Evolutionary conservation across 2,888 invertebrate genomes (phyloP).

Genomic region (Nephrotoma flavescens): DNA sequence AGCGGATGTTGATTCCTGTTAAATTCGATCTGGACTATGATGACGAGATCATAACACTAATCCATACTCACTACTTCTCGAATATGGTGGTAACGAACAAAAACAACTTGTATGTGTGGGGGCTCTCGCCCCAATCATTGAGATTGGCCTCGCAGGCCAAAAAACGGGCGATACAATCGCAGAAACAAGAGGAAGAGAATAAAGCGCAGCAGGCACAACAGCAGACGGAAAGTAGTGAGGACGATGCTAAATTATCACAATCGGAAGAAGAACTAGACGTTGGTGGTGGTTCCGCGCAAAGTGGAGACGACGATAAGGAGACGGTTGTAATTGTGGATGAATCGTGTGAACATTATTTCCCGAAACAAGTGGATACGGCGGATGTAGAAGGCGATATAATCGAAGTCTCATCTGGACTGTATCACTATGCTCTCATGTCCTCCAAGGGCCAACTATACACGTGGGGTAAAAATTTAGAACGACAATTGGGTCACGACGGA

Average conservation of each 20-base stretch:
- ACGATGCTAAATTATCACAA: constrained; percentile 1
- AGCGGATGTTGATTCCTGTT: neutral
- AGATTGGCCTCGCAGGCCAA: constrained; percentile 48
- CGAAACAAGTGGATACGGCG: constrained; percentile 44
- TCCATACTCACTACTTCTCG: neutral
- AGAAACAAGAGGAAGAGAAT: constrained; percentile 33
- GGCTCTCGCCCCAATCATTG: constrained; percentile 59
- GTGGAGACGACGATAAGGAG: constrained; percentile 21
- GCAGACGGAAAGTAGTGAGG: neutral
- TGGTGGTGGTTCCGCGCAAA: constrained; percentile 8
- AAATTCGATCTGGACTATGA: neutral
- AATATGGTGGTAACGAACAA: constrained; percentile 30
- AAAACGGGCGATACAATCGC: constrained; percentile 38
- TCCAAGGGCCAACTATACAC: constrained; percentile 56
- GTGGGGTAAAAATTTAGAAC: constrained; percentile 84
- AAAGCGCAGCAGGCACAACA: constrained; percentile 20
- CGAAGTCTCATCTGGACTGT: constrained; percentile 55
- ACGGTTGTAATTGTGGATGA: constrained; percentile 11
- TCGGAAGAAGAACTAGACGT: constrained; percentile 8
- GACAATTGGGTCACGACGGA: constrained; percentile 56
- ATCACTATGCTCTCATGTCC: constrained; percentile 64
- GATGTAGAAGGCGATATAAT: constrained; percentile 38
- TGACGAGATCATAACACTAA: neutral
- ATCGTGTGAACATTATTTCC: constrained; percentile 38
- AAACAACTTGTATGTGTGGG: constrained; percentile 59